phyloP scores from a whole-genome alignment of 1,140 invertebrate species.

The Pararge aegeria region DNA sequence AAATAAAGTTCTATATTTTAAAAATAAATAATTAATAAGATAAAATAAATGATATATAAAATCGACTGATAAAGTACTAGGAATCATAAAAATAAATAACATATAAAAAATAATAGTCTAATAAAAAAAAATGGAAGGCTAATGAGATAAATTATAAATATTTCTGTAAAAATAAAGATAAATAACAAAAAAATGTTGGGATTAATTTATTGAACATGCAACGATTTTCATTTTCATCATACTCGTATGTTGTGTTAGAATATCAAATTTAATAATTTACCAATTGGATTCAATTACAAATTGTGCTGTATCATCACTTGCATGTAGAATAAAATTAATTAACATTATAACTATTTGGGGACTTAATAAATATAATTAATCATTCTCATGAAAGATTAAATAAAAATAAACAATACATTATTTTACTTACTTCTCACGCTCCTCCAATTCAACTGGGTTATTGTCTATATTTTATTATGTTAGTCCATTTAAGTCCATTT shows the following conservation, averaged over 20 bases:
- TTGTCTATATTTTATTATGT: slow-evolving; percentile 81
- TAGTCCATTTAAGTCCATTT: slow-evolving; percentile 29
- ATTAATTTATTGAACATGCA: too few relatives aligned
- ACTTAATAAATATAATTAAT: background rate
- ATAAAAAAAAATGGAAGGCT: too few relatives aligned
- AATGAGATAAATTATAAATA: too few relatives aligned
- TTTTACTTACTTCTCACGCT: slow-evolving; percentile 94
- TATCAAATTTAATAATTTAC: too few relatives aligned
- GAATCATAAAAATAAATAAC: too few relatives aligned
- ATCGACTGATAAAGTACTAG: too few relatives aligned
- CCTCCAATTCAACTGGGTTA: slow-evolving; percentile 88
- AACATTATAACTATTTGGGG: background rate
- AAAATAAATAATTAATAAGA: background rate
- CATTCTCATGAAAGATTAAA: slow-evolving; percentile 22
- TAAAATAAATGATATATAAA: background rate
- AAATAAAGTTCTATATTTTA: background rate
- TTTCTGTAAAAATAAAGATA: too few relatives aligned
- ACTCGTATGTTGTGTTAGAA: too few relatives aligned
- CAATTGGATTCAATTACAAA: too few relatives aligned
- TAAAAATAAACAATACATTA: slow-evolving; percentile 36
- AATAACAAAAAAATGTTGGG: background rate
- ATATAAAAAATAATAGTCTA: too few relatives aligned
- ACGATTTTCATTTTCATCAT: too few relatives aligned
- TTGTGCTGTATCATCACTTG: too few relatives aligned
- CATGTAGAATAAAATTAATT: background rate